These are phyloP conservation scores for Enteromius trimaculatus DNA, from an alignment of 2,797 vertebrate species.

Conservation along the genomic window DNA sequence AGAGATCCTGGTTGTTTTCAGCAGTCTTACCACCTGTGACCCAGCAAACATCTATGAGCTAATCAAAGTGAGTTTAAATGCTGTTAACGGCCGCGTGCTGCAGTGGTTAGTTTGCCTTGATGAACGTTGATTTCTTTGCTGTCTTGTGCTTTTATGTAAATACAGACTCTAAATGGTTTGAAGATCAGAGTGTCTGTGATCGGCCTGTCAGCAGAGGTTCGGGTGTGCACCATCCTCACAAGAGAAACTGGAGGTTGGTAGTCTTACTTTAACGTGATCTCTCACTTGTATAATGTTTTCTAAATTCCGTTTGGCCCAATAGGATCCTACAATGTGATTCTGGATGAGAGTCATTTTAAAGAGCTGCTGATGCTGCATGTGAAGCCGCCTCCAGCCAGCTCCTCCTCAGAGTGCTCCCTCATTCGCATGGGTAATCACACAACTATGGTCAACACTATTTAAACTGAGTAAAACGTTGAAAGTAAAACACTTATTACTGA, in stretches of 20 bases:
- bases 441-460: not conserved
- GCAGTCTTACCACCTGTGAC: conserved; percentile 97
- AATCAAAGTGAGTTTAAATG: conserved; percentile 84
- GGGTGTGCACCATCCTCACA: conserved; percentile 92
- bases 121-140: not conserved
- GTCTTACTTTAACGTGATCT: not conserved
- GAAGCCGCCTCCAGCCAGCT: conserved; percentile 89
- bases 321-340: conserved; percentile 91
- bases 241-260: conserved; percentile 89
- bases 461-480: not conserved
- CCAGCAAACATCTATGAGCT: conserved; percentile 94
- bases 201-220: conserved; percentile 93
- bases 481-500: not conserved
- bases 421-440: conserved; percentile 91
- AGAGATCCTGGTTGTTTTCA: conserved; percentile 92
- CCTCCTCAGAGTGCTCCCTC: conserved; percentile 92
- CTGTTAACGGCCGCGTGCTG: not conserved
- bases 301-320: conserved; percentile 37
- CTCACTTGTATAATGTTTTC: not conserved
- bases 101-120: not conserved
- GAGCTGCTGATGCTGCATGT: conserved; percentile 91
- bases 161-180: conserved; percentile 85
- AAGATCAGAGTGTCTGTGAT: conserved; percentile 96
- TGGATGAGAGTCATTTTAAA: conserved; percentile 95
- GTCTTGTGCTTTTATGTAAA: not conserved